Evolutionary conservation across 1,140 invertebrate species (phyloP), one percentile per base, ranked within the genome.

Genomic region (Charaxes varanes): DNA sequence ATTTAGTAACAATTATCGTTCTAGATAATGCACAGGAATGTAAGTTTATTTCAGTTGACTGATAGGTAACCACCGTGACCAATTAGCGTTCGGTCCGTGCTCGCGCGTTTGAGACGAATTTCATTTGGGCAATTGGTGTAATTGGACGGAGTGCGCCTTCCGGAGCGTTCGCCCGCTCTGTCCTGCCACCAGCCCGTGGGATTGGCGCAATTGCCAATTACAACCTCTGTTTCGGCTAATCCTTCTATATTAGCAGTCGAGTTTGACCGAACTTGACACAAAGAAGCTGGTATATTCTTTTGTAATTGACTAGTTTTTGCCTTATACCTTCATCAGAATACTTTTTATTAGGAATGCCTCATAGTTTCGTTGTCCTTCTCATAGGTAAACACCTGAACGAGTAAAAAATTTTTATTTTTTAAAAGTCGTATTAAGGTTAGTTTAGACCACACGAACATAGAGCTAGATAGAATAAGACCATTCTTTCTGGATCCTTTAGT

Each of bases 61-160:
- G 68, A 65, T 74, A 81, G 62, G 77, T 79, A 73, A 68, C 61
- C 64, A 71, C 70, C 74, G 73, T 82, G 71, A 74, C 74, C 74
- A 82, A 80, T 79, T 79, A 82, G 63, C 53, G 63, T 58, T 44
- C 46, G 34, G 38, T 46, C 40, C 42, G 63, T 63, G 59, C 52
- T 41, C 44, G 64, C 49, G 57, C 53, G 54, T 53, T 59, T 52
- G 65, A 76, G 71, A 77, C 67, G 62, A 71, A 82, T 73, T 76
- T 79, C 72, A 79, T 82, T 82, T 67, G 57, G 73, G 66, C 76
- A 82, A 80, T 82, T 80, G 76, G 61, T 34, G 69, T 82, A 82
- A 82, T 82, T 82, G 74, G 53, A 48, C 51, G 58, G 59, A 62
- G 56, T 47, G 55, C 61, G 61, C 53, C 69, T 80, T 82, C 78